Conservation (phyloP, 2,113 vertebrate species). For the Tamias sibiricus region DNA sequence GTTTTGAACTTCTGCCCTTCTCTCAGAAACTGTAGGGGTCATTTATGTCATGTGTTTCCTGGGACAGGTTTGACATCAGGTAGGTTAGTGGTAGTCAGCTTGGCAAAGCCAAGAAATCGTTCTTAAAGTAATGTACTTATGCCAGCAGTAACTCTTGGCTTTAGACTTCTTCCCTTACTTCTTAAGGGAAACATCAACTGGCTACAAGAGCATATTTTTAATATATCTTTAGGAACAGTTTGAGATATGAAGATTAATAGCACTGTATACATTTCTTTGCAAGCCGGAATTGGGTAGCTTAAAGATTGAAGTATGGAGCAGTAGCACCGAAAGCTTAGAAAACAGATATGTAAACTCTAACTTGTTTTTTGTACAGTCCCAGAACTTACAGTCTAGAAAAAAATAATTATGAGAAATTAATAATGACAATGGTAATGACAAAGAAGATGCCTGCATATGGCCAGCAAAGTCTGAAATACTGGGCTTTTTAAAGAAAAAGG, state of each 20-base stretch:
- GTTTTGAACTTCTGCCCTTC: neutral
- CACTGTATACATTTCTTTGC: neutral
- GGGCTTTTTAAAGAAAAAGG: neutral
- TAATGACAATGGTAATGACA: neutral
- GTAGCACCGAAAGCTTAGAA: neutral
- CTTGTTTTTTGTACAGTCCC: neutral
- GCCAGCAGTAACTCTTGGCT: neutral
- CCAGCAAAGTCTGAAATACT: neutral
- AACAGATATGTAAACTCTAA: neutral
- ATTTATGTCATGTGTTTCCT: too few relatives aligned
- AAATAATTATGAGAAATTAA: neutral
- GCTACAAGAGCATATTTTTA: neutral
- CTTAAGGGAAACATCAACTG: neutral
- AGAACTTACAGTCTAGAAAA: neutral
- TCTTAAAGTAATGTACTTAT: rapidly evolving
- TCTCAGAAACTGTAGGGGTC: rapidly evolving
- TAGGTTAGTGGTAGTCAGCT: too few relatives aligned
- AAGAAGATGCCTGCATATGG: neutral
- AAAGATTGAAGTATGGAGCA: neutral
- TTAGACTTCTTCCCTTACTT: neutral
- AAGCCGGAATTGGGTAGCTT: neutral
- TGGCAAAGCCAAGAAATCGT: neutral
- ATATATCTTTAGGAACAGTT: neutral
- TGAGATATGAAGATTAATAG: neutral
- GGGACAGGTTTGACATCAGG: neutral